Conservation (phyloP, 2,888 invertebrate genomes). For the Danaus chrysippus region DNA sequence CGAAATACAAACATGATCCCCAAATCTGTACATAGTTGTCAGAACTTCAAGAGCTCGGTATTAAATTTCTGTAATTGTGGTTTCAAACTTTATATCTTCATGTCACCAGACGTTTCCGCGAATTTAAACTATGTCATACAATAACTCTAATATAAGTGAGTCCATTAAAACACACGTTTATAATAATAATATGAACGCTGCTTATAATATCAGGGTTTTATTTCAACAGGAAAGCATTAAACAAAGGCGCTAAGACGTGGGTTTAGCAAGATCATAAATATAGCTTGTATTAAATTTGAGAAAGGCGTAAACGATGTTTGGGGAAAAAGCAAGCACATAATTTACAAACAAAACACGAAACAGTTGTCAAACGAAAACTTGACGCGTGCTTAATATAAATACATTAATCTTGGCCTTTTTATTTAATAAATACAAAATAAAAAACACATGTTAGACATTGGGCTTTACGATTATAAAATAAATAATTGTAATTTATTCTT, state of each 20-base stretch:
- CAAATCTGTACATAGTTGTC: slow-evolving; percentile 50
- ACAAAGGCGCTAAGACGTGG: slow-evolving; percentile 23
- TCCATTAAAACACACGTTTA: slow-evolving; percentile 7
- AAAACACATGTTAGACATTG: slow-evolving; percentile 23
- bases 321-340: slow-evolving; percentile 36
- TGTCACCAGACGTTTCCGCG: slow-evolving; percentile 51
- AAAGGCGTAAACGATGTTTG: slow-evolving; percentile 37
- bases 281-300: slow-evolving; percentile 36
- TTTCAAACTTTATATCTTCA: slow-evolving; percentile 56
- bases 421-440: slow-evolving; percentile 33
- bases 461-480: slow-evolving; percentile 15
- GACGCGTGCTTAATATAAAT: slow-evolving; percentile 38
- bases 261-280: slow-evolving; percentile 33
- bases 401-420: slow-evolving; percentile 35
- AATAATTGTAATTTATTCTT: not conserved
- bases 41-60: slow-evolving; percentile 49
- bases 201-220: not conserved
- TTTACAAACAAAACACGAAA: slow-evolving; percentile 40
- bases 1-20: slow-evolving; percentile 44
- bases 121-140: slow-evolving; percentile 51
- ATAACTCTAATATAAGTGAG: slow-evolving; percentile 38
- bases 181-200: not conserved
- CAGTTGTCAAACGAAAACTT: slow-evolving; percentile 38
- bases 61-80: slow-evolving; percentile 61
- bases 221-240: slow-evolving; percentile 14